Evolutionary conservation across 2,888 invertebrate genomes (phyloP).

Genomic region (Lapara coniferarum): DNA sequence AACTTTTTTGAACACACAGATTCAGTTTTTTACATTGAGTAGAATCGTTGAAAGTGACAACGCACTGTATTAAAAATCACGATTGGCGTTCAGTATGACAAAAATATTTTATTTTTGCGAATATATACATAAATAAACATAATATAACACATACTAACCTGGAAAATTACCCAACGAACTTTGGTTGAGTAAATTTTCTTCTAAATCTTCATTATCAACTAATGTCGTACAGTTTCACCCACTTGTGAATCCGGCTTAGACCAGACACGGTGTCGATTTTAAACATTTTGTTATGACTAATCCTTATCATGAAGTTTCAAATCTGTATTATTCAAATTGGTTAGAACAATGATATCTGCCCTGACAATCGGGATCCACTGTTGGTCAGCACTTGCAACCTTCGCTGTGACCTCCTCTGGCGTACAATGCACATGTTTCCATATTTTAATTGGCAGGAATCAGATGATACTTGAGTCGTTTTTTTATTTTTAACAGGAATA

Average conservation of each 20-base stretch:
- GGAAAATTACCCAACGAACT: too few species aligned
- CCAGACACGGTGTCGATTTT: neutral
- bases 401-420: conserved; percentile 30
- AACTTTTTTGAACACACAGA: too few species aligned
- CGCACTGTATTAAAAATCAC: too few species aligned
- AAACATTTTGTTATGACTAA: conserved; percentile 15
- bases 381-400: conserved; percentile 30
- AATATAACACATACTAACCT: too few species aligned
- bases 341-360: conserved; percentile 27
- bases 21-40: too few species aligned
- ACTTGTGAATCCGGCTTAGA: neutral
- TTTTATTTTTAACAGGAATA: neutral
- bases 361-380: conserved; percentile 25
- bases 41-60: too few species aligned
- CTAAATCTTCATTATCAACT: neutral
- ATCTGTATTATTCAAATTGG: conserved; percentile 27
- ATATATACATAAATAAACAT: too few species aligned
- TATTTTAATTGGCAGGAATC: neutral
- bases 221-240: neutral
- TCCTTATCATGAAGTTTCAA: conserved; percentile 5
- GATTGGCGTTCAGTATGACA: too few species aligned
- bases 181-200: too few species aligned
- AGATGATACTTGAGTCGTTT: neutral
- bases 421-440: conserved; percentile 5
- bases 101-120: too few species aligned